These are phyloP conservation scores for Drosophila helvetica DNA, from an alignment of 2,888 invertebrate genomes.

Conservation along the genomic window DNA sequence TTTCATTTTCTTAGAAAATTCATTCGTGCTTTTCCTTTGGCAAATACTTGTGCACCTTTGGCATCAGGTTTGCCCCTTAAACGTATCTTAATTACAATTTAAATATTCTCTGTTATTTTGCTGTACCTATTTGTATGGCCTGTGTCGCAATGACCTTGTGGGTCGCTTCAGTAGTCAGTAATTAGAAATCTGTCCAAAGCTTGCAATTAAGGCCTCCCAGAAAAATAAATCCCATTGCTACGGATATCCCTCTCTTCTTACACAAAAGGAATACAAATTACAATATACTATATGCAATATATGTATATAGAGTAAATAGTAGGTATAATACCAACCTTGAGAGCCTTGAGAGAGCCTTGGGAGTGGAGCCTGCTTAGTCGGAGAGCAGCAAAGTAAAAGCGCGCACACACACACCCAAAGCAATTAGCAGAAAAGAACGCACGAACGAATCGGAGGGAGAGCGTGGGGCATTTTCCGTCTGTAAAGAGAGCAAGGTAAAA, in stretches of 20 bases:
- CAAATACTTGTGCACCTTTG: constrained; percentile 28
- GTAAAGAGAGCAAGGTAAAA: constrained; percentile 59
- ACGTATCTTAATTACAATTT: constrained; percentile 41
- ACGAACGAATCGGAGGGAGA: constrained; percentile 47
- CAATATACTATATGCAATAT: constrained; percentile 11
- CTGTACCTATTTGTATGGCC: constrained; percentile 26
- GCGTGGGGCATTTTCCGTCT: constrained; percentile 41
- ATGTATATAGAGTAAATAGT: constrained; percentile 42
- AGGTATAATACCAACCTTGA: constrained; percentile 68
- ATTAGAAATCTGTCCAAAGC: constrained; percentile 47
- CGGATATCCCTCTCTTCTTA: constrained; percentile 23
- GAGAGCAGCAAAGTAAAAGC: constrained; percentile 26
- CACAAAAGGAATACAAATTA: constrained; percentile 61
- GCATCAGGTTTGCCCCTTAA: not conserved
- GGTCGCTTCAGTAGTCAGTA: constrained; percentile 27
- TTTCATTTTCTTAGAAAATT: not conserved
- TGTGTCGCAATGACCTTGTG: constrained; percentile 34
- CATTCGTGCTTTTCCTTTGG: constrained; percentile 18
- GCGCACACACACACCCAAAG: constrained; percentile 55
- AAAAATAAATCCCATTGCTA: constrained; percentile 49
- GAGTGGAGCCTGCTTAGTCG: constrained; percentile 50
- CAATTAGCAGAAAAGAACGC: constrained; percentile 74
- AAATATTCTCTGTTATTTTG: constrained; percentile 13
- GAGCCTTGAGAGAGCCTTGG: constrained; percentile 8
- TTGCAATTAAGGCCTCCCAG: constrained; percentile 51